Conservation (phyloP, 1,140 invertebrate species). For the Ostrea edulis region DNA sequence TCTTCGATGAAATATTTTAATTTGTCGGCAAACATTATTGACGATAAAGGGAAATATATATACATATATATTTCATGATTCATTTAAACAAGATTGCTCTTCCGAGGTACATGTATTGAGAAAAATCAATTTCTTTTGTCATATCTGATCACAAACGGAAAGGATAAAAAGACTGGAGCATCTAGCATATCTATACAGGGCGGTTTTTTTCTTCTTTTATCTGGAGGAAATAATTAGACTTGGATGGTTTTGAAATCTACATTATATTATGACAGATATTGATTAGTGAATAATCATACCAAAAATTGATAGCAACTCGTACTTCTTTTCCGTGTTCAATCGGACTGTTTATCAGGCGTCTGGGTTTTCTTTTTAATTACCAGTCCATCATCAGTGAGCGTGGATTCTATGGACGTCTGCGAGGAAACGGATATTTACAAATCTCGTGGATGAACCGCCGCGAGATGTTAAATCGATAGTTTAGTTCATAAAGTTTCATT, state of each 20-base stretch:
- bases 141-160: slow-evolving; percentile 1
- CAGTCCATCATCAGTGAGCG: not conserved
- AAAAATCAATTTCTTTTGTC: slow-evolving; percentile 30
- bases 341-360: not conserved
- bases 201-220: not conserved
- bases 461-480: not conserved
- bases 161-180: slow-evolving; percentile 6
- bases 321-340: not conserved
- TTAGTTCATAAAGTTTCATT: slow-evolving; percentile 1
- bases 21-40: slow-evolving; percentile 3
- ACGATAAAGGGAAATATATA: slow-evolving; percentile 12
- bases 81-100: slow-evolving; percentile 4
- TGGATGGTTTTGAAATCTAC: not conserved
- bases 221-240: not conserved
- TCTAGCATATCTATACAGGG: not conserved
- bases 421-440: slow-evolving; percentile 10
- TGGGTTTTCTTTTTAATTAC: not conserved
- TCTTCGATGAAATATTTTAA: slow-evolving; percentile 10
- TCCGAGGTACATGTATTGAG: not conserved
- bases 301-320: not conserved
- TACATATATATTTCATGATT: slow-evolving; percentile 1
- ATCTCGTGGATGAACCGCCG: not conserved
- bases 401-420: not conserved
- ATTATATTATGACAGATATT: slow-evolving; percentile 8
- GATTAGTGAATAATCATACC: slow-evolving; percentile 4